Evolutionary conservation across 2,797 vertebrate genomes (phyloP).

Genomic region (Chanos chanos): DNA sequence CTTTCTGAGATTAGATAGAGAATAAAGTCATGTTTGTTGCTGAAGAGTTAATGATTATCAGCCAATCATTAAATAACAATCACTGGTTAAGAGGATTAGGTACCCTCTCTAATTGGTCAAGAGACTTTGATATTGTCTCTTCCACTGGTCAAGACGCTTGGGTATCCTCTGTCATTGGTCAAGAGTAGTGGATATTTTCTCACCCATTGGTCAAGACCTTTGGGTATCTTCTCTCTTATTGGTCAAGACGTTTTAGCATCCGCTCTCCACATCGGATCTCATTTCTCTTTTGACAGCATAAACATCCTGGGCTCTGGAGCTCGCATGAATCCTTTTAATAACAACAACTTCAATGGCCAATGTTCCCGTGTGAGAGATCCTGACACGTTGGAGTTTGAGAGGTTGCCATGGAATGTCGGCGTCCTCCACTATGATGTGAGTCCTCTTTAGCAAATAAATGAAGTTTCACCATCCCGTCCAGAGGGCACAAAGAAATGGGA

Average conservation of each 20-base stretch:
- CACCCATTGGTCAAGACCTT: background rate
- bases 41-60: too few relatives aligned
- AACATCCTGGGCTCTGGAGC: constrained; percentile 83
- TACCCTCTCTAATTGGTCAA: too few relatives aligned
- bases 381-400: constrained; percentile 57
- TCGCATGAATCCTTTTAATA: constrained; percentile 81
- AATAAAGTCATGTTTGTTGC: too few relatives aligned
- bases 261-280: too few relatives aligned
- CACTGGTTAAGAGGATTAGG: too few relatives aligned
- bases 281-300: constrained; percentile 64
- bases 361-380: constrained; percentile 77
- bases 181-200: background rate
- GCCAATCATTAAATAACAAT: too few relatives aligned
- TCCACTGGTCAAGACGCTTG: too few relatives aligned
- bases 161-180: too few relatives aligned
- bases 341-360: constrained; percentile 81
- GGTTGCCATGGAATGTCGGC: constrained; percentile 83
- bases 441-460: background rate
- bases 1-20: background rate
- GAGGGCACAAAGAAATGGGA: background rate
- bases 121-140: too few relatives aligned
- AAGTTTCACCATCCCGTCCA: background rate
- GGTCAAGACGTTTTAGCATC: too few relatives aligned
- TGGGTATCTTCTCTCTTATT: background rate
- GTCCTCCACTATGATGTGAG: constrained; percentile 76